Evolutionary conservation across 2,888 invertebrate species (phyloP), one percentile per base, ranked within the genome.

Genomic region (Phymatocera aterrima): DNA sequence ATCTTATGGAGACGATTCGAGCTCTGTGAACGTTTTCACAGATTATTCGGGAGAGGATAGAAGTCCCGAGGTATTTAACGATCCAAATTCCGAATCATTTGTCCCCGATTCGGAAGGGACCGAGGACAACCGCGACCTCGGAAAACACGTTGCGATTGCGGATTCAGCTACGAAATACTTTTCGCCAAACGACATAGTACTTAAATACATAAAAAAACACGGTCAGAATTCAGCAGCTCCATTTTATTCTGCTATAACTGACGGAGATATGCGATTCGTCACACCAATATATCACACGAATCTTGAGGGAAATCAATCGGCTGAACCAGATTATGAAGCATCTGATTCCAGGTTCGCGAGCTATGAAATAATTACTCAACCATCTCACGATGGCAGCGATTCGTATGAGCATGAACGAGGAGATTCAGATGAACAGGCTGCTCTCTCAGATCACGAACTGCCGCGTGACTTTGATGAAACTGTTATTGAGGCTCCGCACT

Each of bases 121-220:
- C 6, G 6, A 64, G 37, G 34, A 34, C n/a, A 12, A 64, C 31
- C n/a, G n/a, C 10, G 18, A 64, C 31, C 31, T 18, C 8, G 68
- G 54, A 54, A 15, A 48, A 8, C 21, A 37, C n/a, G 57, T 54
- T 51, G 28, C 21, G 74, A 78, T 28, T 2, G 83, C 83, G 5
- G 80, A 80, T 34, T 34, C 60, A 15, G 84, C 87, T 2, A 87
- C 81, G 24, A 83, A 84, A 74, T 86, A 87, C 82, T 87, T 85
- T 65, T 85, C 86, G 0, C 85, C 84, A 0, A 78, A 80, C 2
- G 84, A 84, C 78, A 79, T 84, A 70, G 72, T 83, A 24, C 28
- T 85, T 6, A 80, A 85, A 3, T 86, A 87, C 48, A 80, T 82
- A 37, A 85, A 85, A 78, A 84, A 84, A 60, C 82, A 83, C 79